Base-by-base conservation (phyloP, 1,140 invertebrate species). In the Palaemon carinicauda region DNA sequence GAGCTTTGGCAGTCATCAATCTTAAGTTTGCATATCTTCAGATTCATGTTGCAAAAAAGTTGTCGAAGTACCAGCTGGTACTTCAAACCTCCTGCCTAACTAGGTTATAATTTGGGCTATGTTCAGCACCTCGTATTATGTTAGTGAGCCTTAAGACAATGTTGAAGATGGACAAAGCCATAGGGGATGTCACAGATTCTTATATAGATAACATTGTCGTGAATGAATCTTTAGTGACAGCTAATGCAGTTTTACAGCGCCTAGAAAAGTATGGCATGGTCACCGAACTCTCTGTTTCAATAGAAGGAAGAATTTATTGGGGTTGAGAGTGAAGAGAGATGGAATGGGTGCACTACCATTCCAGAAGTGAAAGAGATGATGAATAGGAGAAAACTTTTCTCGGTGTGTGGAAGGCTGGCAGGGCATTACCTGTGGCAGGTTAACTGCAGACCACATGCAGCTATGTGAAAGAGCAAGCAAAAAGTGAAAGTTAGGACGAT, bases 41-140 rank as follows among this genome's bases (percentile, higher is more conserved):
- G n/a, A 17, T 60, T n/a, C 17, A n/a, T 60, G n/a, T 65, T 1
- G 53, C 31, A 2, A 19, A 56, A 41, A 65, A 80, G 29, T 65
- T 80, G 53, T 80, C 5, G 79, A 80, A 33, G 29, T 80, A 80
- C 19, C 52, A 80, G 24, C 53, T 80, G 31, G 52, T 80, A 3
- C 24, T 14, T 3, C 9, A 31, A 12, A 80, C 53, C 33, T 80
- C 60, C 17, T 65, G 29, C 17, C 14, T 80, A 60, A 60, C 7
- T 19, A 60, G 79, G 29, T 41, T 80, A 24, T n/a, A n/a, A n/a
- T n/a, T n/a, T n/a, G n/a, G n/a, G n/a, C n/a, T n/a, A n/a, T n/a
- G n/a, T n/a, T n/a, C 53, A 15, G 54, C 21, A 56, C 29, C 27
- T 21, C 17, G n/a, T 27, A 33, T 65, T 31, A 60, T 80, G 79